Base-by-base conservation (phyloP, 1,140 invertebrate species). In the Phymastichus coffea region DNA sequence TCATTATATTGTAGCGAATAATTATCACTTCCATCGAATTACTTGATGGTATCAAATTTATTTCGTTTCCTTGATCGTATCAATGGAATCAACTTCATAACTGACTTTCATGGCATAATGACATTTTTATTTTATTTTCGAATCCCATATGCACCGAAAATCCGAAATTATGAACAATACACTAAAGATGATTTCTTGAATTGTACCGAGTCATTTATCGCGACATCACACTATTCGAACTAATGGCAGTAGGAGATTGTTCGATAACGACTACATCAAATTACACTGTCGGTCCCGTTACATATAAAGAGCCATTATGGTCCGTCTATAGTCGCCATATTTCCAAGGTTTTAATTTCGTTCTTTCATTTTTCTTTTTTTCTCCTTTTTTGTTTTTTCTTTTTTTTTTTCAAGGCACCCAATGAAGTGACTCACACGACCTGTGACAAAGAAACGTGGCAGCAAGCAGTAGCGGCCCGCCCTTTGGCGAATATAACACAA, bases 351-450 rank as follows among this genome's bases (percentile, higher is more conserved):
- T 43, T 46, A 52, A 44, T 53, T 51, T 43, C 9, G 7, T 25
- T 33, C 26, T 19, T 26, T 37, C 12, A 8, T 19, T 49, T 37
- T 35, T 33, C 33, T 33, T 12, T 6, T 6, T 33, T 6, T 7
- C 28, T 20, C 9, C 4, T 26, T 19, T 46, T 30, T 15, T 17
- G 38, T 28, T 46, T 52, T 44, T 26, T 20, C 17, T 43, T 30
- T 48, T 48, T 52, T 44, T 38, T 53, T 14, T 48, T 25, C 25
- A 19, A 17, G 4, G 19, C 69, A 74, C 73, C 74, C 75, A 80
- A 80, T 80, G 69, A 74, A 77, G 74, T 76, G 73, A 78, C 65
- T 77, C 73, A 78, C 66, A 65, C 68, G 63, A 66, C 4, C 20
- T 25, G 44, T 30, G 15, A 25, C 20, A 35, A 55, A 55, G 9